Evolutionary conservation across 2,888 invertebrate genomes (phyloP), one percentile per base, ranked within the genome.

Genomic region (Anarsia innoxiella): DNA sequence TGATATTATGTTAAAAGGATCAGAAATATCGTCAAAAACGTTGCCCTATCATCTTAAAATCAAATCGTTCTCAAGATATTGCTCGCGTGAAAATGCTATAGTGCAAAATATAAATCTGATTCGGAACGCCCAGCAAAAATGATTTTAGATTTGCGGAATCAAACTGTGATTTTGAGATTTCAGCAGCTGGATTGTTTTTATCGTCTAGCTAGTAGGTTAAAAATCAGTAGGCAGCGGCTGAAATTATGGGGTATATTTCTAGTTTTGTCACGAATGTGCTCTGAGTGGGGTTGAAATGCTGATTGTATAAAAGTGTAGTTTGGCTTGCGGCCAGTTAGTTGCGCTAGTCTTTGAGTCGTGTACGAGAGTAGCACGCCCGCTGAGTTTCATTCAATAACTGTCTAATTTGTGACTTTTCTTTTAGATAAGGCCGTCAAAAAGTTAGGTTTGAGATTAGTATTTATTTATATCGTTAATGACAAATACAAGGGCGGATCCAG

Each of bases 261-360:
- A 45, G 39, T 42, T 35, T 31, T 25, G 42, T 48, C 49, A 44
- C 40, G 38, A 40, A 6, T 15, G 40, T 41, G 31, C 40, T 23
- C 11, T 31, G 16, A 38, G 41, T 33, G 37, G 36, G 36, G 41
- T 37, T 31, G 38, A 44, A 43, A 40, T 33, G 43, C 45, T 46
- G 45, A 48, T 49, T 48, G 48, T 46, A 49, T 46, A 44, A 49
- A 49, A 49, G 42, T 42, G 42, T 40, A 34, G 41, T 36, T 44
- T 49, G 51, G 51, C 46, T 12, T 9, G 27, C 9, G 16, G 51
- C 51, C 51, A 51, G 42, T 38, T 30, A 31, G 37, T 27, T 38
- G 42, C 32, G 38, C 42, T 42, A 41, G 46, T 44, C 44, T 37
- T 31, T 5, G 31, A 9, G 8, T 14, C 29, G 19, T 19, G 4